phyloP scores from a whole-genome alignment of 2,113 vertebrate species.

The pig (Sus scrofa) region DNA sequence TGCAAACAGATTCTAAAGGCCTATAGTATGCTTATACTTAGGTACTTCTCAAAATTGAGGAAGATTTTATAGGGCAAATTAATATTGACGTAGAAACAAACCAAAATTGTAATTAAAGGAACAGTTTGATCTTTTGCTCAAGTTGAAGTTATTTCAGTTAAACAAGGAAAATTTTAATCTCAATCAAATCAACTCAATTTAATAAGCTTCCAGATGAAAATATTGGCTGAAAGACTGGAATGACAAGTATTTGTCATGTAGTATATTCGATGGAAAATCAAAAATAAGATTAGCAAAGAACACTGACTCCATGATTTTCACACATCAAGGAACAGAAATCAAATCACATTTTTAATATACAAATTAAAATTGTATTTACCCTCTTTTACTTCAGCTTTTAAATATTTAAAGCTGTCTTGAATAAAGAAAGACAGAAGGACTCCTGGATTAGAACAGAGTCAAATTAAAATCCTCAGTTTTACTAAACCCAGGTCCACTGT shows the following conservation, averaged over 20 bases:
- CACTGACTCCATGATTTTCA: not conserved
- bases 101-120: not conserved
- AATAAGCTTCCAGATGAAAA: conserved; percentile 51
- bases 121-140: not conserved
- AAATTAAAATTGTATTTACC: conserved; percentile 18
- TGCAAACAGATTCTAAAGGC: not conserved
- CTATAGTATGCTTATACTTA: not conserved
- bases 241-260: conserved; percentile 1
- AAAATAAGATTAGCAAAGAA: conserved; percentile 26
- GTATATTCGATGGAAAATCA: not conserved
- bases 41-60: not conserved
- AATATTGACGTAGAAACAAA: not conserved
- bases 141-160: conserved; percentile 1
- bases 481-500: not conserved
- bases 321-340: not conserved
- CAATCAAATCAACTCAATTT: not conserved
- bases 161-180: conserved; percentile 17
- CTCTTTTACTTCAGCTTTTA: not conserved
- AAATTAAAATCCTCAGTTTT: conserved; percentile 29
- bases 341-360: not conserved
- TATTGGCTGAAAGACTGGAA: not conserved
- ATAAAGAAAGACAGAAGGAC: conserved; percentile 15
- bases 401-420: not conserved
- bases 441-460: conserved; percentile 11
- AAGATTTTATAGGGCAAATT: not conserved